These are phyloP conservation scores for Sardinella longiceps DNA, from an alignment of 2,797 vertebrate genomes.

Conservation along the genomic window DNA sequence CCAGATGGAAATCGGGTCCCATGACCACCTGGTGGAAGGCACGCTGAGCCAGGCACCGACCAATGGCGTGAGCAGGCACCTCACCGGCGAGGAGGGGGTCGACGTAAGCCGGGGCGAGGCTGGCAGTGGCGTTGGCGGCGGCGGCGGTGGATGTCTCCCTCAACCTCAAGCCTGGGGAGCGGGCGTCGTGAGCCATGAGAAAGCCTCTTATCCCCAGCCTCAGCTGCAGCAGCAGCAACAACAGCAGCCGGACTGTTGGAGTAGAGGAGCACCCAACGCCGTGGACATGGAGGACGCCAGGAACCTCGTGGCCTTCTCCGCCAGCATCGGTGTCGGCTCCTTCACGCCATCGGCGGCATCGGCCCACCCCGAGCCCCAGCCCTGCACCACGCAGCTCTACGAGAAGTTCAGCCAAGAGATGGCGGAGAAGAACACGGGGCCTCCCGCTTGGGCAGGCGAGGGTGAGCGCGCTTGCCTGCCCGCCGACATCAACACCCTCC, in stretches of 20 bases:
- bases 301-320: slow-evolving; percentile 92
- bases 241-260: slow-evolving; percentile 69
- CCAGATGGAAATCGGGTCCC: slow-evolving; percentile 99
- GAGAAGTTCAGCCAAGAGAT: slow-evolving; percentile 91
- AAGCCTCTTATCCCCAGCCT: slow-evolving; percentile 61
- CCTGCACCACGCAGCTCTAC: slow-evolving; percentile 82
- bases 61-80: slow-evolving; percentile 84
- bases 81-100: slow-evolving; percentile 64
- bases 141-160: slow-evolving; percentile 65
- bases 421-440: slow-evolving; percentile 66
- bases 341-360: slow-evolving; percentile 81
- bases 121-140: slow-evolving; percentile 62
- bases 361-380: slow-evolving; percentile 59
- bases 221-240: slow-evolving; percentile 31
- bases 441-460: slow-evolving; percentile 37
- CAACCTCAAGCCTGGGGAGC: slow-evolving; percentile 68
- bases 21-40: slow-evolving; percentile 92
- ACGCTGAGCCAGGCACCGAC: slow-evolving; percentile 82
- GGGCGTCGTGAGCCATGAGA: slow-evolving; percentile 55
- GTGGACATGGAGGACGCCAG: slow-evolving; percentile 87
- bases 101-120: slow-evolving; percentile 55
- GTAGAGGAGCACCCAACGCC: slow-evolving; percentile 55
- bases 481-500: slow-evolving; percentile 87
- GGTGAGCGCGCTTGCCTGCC: slow-evolving; percentile 50
- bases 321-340: slow-evolving; percentile 84